Percentiles rank a stretch among this genome's conserved stretches.
Evolutionary conservation across 2,888 invertebrate species (phyloP).

Genomic region (Platerodrilus igneus): DNA sequence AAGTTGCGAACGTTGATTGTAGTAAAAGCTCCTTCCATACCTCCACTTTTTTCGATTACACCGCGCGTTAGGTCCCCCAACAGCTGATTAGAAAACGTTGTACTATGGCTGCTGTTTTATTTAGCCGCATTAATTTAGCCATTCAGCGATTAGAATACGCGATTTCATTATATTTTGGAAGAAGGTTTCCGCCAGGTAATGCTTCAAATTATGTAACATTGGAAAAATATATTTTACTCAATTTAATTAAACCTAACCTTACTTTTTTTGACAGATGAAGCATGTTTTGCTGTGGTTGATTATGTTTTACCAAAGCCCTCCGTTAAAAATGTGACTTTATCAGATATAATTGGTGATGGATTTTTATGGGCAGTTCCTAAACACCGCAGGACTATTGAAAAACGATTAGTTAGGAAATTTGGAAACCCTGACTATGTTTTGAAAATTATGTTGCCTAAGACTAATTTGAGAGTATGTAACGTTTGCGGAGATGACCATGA

Average conservation of each 20-base stretch:
- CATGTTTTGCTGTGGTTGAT: conserved; percentile 36
- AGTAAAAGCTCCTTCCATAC: conserved; percentile 33
- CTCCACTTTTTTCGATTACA: conserved; percentile 36
- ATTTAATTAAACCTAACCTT: conserved; percentile 25
- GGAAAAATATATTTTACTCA: conserved; percentile 7
- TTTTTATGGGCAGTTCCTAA: conserved; percentile 81
- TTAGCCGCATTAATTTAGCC: conserved; percentile 43
- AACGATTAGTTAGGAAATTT: conserved; percentile 66
- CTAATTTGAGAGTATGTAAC: conserved; percentile 68
- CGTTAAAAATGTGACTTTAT: conserved; percentile 51
- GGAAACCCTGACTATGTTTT: conserved; percentile 62
- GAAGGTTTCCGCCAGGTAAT: conserved; percentile 51
- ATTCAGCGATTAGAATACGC: conserved; percentile 48
- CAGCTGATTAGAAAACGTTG: conserved; percentile 19
- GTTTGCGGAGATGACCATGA: conserved; percentile 84
- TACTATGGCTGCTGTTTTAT: conserved; percentile 40
- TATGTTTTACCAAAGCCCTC: conserved; percentile 15
- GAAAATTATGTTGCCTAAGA: conserved; percentile 70
- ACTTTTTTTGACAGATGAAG: conserved; percentile 36
- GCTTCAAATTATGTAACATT: conserved; percentile 21
- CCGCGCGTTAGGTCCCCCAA: conserved; percentile 34
- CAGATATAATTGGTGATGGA: conserved; percentile 66
- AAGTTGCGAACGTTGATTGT: conserved; percentile 40
- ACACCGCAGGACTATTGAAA: conserved; percentile 71
- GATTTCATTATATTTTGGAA: conserved; percentile 40